These are phyloP conservation scores for Mustela lutreola DNA, from an alignment of 2,113 vertebrate genomes.

Conservation along the genomic window DNA sequence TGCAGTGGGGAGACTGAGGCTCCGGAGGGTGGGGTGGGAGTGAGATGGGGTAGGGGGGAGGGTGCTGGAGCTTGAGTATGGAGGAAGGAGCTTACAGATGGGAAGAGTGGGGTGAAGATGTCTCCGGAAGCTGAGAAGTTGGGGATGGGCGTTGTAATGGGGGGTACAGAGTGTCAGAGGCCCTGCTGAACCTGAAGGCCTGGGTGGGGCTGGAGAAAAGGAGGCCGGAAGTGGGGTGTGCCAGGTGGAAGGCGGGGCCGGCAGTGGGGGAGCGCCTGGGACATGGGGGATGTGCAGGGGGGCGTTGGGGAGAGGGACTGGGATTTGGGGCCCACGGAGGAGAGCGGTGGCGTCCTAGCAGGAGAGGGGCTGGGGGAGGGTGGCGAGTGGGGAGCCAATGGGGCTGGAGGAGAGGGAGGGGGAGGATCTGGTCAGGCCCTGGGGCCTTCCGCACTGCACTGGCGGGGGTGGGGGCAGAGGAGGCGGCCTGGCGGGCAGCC, in stretches of 20 bases:
- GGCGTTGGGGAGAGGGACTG: neutral
- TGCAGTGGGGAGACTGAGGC: neutral
- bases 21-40: neutral
- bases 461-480: neutral
- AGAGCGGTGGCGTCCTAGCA: neutral
- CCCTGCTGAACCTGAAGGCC: neutral
- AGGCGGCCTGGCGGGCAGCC: neutral
- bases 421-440: conserved; percentile 66
- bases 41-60: neutral
- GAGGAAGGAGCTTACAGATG: too few relatives aligned
- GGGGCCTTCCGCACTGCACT: conserved; percentile 66
- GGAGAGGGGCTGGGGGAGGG: conserved; percentile 43
- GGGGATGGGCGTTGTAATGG: too few relatives aligned
- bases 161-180: too few relatives aligned
- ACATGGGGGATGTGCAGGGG: neutral
- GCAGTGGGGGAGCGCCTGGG: neutral
- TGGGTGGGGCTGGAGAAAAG: neutral
- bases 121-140: too few relatives aligned
- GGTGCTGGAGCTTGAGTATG: neutral
- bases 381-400: conserved; percentile 73
- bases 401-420: conserved; percentile 70
- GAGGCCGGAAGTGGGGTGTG: neutral
- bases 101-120: neutral
- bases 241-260: neutral
- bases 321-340: neutral